Evolutionary conservation across 2,888 invertebrate genomes (phyloP).

Genomic region (Drosophila siamana): DNA sequence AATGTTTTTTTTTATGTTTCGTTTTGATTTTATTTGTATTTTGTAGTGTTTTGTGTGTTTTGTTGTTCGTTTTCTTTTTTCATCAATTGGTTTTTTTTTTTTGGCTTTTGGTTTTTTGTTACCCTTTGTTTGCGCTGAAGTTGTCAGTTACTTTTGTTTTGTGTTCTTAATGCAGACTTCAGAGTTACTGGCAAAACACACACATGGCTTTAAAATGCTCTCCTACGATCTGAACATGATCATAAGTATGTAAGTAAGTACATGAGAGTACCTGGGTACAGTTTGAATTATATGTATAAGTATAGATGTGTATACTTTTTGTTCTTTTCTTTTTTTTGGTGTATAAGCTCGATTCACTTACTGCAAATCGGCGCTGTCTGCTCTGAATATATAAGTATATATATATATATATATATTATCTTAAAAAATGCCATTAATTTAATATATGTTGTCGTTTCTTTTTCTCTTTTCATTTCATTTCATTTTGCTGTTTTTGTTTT

Average conservation of each 20-base stretch:
- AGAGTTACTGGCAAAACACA: slow-evolving; percentile 58
- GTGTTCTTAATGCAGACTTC: slow-evolving; percentile 34
- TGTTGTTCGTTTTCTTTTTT: slow-evolving; percentile 51
- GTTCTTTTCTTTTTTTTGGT: slow-evolving; percentile 5
- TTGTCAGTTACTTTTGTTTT: slow-evolving; percentile 57
- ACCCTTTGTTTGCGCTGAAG: slow-evolving; percentile 80
- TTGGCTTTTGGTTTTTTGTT: slow-evolving; percentile 51
- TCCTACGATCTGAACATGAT: slow-evolving; percentile 54
- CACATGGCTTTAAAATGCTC: slow-evolving; percentile 68
- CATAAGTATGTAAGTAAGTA: slow-evolving; percentile 38
- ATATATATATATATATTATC: slow-evolving; percentile 49
- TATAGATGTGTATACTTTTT: slow-evolving; percentile 33
- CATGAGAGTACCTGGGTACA: slow-evolving; percentile 23
- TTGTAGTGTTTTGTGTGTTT: slow-evolving; percentile 51
- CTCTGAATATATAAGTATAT: slow-evolving; percentile 51
- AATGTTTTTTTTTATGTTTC: slow-evolving; percentile 54
- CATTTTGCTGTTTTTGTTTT: slow-evolving; percentile 30
- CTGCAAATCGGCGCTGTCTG: slow-evolving; percentile 71
- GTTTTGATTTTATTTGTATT: slow-evolving; percentile 73
- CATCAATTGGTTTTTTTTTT: slow-evolving; percentile 57
- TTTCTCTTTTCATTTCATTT: background rate
- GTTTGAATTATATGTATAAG: slow-evolving; percentile 24
- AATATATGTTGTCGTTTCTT: slow-evolving; percentile 21
- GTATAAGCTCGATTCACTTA: slow-evolving; percentile 75
- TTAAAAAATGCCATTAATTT: slow-evolving; percentile 61